phyloP scores from a whole-genome alignment of 2,113 vertebrate genomes.

The Crotalus viridis region DNA sequence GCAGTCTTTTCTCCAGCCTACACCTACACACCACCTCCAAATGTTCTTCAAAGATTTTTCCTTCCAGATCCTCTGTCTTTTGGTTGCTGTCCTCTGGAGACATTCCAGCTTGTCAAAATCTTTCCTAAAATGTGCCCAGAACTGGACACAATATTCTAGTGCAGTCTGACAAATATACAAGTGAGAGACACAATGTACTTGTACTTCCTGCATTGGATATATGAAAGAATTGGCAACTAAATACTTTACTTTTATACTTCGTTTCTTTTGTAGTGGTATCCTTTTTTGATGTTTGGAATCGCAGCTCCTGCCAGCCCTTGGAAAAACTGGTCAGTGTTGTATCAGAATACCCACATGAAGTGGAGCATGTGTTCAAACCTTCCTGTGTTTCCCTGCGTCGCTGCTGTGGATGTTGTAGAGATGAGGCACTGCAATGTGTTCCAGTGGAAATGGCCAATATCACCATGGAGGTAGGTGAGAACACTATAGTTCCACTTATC shows the following conservation, averaged over 20 bases:
- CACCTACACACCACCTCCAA: neutral
- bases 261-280: conserved; percentile 75
- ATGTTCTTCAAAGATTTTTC: neutral
- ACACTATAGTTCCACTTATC: neutral
- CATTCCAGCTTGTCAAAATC: neutral
- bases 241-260: neutral
- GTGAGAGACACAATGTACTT: neutral
- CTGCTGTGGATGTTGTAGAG: conserved; percentile 90
- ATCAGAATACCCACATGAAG: conserved; percentile 84
- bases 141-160: neutral
- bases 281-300: conserved; percentile 91
- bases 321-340: conserved; percentile 88
- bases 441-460: conserved; percentile 77
- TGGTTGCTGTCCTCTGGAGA: neutral
- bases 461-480: conserved; percentile 85
- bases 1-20: neutral
- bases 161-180: neutral
- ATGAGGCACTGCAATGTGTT: conserved; percentile 86
- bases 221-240: neutral
- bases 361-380: conserved; percentile 89
- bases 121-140: neutral
- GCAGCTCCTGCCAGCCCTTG: conserved; percentile 88
- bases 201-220: neutral
- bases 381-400: conserved; percentile 88
- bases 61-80: neutral